These are phyloP conservation scores for Stercorarius parasiticus DNA, from an alignment of 2,113 vertebrate species.

Conservation along the genomic window DNA sequence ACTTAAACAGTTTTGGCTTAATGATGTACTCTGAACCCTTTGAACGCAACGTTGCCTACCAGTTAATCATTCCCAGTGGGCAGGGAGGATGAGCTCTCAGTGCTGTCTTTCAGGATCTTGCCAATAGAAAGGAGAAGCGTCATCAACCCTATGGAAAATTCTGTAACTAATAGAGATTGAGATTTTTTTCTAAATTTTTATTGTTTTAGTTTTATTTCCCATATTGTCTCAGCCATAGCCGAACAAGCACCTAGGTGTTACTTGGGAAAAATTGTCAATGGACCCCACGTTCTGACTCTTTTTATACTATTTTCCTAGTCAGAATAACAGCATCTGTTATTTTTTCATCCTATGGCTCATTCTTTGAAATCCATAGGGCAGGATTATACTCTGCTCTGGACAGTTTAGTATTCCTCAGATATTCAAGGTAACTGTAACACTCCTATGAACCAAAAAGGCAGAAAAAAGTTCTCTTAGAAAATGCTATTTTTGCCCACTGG, in stretches of 20 bases:
- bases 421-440: not conserved
- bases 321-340: not conserved
- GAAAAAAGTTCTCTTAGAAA: not conserved
- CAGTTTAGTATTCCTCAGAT: not conserved
- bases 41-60: not conserved
- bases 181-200: no score
- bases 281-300: not conserved
- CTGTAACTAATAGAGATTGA: not conserved
- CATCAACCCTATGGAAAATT: not conserved
- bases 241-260: not conserved
- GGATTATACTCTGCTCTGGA: not conserved
- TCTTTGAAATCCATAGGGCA: not conserved
- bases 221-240: not conserved
- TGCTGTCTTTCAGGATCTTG: not conserved
- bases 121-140: not conserved
- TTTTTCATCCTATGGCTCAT: not conserved
- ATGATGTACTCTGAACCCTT: not conserved
- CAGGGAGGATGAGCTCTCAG: not conserved
- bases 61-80: no score
- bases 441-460: not conserved
- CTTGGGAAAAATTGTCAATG: not conserved
- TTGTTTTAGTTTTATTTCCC: not conserved
- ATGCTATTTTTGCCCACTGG: not conserved
- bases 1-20: not conserved
- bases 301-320: not conserved